phyloP scores from a whole-genome alignment of 1,140 invertebrate genomes.

The Ephestia elutella region DNA sequence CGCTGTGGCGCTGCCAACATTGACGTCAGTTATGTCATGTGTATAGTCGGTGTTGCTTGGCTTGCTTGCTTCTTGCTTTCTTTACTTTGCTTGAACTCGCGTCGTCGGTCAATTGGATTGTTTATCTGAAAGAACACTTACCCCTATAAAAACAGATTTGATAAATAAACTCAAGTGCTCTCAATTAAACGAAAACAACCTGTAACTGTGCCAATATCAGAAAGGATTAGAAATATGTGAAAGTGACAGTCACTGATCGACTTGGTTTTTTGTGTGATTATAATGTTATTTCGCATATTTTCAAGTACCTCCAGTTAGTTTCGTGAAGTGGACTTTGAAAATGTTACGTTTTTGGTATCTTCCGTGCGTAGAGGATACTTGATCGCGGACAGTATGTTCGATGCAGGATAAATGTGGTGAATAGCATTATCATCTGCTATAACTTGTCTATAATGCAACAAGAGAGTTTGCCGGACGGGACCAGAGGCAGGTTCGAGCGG shows the following conservation, averaged over 20 bases:
- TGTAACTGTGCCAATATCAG: constrained; percentile 24
- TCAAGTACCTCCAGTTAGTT: constrained; percentile 59
- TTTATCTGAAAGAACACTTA: constrained; percentile 48
- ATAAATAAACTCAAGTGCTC: constrained; percentile 30
- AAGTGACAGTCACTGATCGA: constrained; percentile 65
- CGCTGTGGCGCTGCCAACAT: constrained; percentile 39
- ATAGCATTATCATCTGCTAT: constrained; percentile 53
- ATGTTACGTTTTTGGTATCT: constrained; percentile 34
- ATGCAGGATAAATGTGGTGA: constrained; percentile 54
- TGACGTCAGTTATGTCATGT: constrained; percentile 47
- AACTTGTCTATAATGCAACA: constrained; percentile 71
- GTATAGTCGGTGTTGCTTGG: constrained; percentile 39
- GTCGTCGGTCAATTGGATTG: constrained; percentile 59
- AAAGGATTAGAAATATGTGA: constrained; percentile 58
- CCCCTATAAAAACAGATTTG: constrained; percentile 41
- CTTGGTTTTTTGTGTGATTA: constrained; percentile 55
- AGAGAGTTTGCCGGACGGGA: constrained; percentile 46
- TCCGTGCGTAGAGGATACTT: constrained; percentile 43
- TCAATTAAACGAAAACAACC: constrained; percentile 22
- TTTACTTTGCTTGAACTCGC: constrained; percentile 60
- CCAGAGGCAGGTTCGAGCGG: constrained; percentile 58
- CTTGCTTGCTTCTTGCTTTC: constrained; percentile 65
- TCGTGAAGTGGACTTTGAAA: constrained; percentile 30
- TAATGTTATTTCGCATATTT: constrained; percentile 63
- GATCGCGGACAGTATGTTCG: constrained; percentile 54